Evolutionary conservation across 2,113 vertebrate species (phyloP), one percentile per base, ranked within the genome.

Genomic region (Eretmochelys imbricata): DNA sequence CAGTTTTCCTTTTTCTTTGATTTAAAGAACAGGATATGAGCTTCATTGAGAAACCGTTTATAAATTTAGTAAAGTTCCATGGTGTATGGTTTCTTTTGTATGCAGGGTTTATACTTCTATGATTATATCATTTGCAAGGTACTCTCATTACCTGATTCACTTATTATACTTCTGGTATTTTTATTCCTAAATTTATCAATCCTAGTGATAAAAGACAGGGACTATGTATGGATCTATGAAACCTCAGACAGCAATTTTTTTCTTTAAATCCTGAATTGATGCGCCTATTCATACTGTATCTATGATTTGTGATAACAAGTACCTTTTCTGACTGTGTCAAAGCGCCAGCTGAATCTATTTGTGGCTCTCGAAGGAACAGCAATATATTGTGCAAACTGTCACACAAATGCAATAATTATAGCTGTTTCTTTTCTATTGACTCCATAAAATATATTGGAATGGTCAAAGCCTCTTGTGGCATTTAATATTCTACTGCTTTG

Each of bases 401-500:
- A 76, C 87, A 86, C 65, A 90, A 87, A 81, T 20, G 59, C 76
- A 90, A 17, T 31, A 85, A 13, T 27, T 24, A 27, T 57, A 65
- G n/a, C 1, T 0, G 14, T 24, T 7, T n/a, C 35, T 69, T 69
- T 38, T 86, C 17, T 46, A 2, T 69, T 93, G 84, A 72, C 72
- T 93, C 96, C 85, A 95, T 83, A n/a, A 89, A 80, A 84, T 65
- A 27, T 90, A 14, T 35, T 72, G 17, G 22, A 59, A 76, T 22
- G 53, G 8, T 54, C 53, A 54, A 54, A 54, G 35, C 89, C 46
- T 96, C 55, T 88, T 94, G 48, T 19, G 87, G 38, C 95, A 89
- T 72, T 89, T 93, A 96, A 90, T 90, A 13, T 85, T 91, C 79
- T 53, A 38, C 51, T 94, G 65, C 11, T 95, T 94, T 95, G 69